Base-by-base conservation (phyloP, 2,113 vertebrate genomes). In the Australoheros scitulus region DNA sequence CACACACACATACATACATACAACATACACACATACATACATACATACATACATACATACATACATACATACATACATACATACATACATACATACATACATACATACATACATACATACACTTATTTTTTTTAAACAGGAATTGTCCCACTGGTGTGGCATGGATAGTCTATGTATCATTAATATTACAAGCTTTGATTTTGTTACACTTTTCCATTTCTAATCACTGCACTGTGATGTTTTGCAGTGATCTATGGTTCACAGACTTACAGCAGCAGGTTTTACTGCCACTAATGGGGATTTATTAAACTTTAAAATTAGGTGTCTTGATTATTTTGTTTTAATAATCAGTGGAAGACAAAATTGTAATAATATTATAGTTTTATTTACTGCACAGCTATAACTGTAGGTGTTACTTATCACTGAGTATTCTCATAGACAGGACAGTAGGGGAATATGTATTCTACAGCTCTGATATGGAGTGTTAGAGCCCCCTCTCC, bases 401-500 rank as follows among this genome's bases (percentile, higher is more conserved):
- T 17, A 50, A 17, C 15, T 6, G 11, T 26, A 52, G 47, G 47
- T 3, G 32, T 72, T 14, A 20, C n/a, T 36, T 22, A 52, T 72
- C 56, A 0, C 24, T 2, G 9, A 65, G 11, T 61, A 11, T 26
- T 77, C 4, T 68, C 9, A 11, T 22, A 55, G 64, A 57, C 20
- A 60, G 63, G 41, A 77, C 32, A 36, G 20, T 55, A 0, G 0
- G 52, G 7, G 41, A 36, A 50, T n/a, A 2, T 29, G 4, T n/a
- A 26, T 18, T 22, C 5, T 63, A 8, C 38, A 72, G 2, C 8
- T 32, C 36, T 81, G 43, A 76, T 61, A 56, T 14, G n/a, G 76
- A 20, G 56, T 36, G 77, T 43, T 36, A 80, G 14, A 79, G 81
- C 92, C 0, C 94, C 94, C 89, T 89, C 95, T 94, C 2, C 83